Evolutionary conservation across 2,888 invertebrate genomes (phyloP), one percentile per base, ranked within the genome.

Genomic region (Philopedon plagiatum): DNA sequence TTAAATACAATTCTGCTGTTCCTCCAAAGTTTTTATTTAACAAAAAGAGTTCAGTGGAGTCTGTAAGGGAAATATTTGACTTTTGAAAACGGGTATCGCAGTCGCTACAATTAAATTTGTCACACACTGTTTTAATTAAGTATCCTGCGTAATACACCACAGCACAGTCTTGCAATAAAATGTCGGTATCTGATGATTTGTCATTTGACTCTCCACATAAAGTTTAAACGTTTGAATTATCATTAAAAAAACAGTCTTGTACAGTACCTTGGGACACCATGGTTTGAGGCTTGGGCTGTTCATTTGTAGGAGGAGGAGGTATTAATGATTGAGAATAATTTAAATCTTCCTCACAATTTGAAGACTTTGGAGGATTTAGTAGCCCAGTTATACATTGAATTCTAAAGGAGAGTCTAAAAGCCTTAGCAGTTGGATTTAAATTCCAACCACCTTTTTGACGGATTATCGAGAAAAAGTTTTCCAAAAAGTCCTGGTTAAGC

Each of bases 371-470:
- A 18, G 63, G 18, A 4, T 34, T 51, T 7, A 63, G 23, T 11
- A 63, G 15, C 0, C 46, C 32, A 2, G 51, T 51, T 15, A 51
- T 63, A 2, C 34, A 11, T 15, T 34, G 34, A n/a, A 63, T 63
- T n/a, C 49, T 5, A 51, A 34, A 63, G 7, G 37, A 11, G 2
- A 63, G 18, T 4, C 63, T 19, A 34, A 63, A 63, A 13, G 21
- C 13, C 26, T 54, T 63, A 5, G 51, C 49, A 7, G 51, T 15
- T 1, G 51, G 63, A 29, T 62, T 62, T 29, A 46, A 46, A 46
- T 21, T 18, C 62, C 62, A 62, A 13, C 62, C 62, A 29, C 63
- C 63, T 23, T 21, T 8, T 21, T 51, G 63, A 13, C 62, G 18
- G 1, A 62, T 8, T 8, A 41, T 18, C 29, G 41, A 41, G 18